phyloP scores from a whole-genome alignment of 2,797 vertebrate species.

The Pygocentrus nattereri region DNA sequence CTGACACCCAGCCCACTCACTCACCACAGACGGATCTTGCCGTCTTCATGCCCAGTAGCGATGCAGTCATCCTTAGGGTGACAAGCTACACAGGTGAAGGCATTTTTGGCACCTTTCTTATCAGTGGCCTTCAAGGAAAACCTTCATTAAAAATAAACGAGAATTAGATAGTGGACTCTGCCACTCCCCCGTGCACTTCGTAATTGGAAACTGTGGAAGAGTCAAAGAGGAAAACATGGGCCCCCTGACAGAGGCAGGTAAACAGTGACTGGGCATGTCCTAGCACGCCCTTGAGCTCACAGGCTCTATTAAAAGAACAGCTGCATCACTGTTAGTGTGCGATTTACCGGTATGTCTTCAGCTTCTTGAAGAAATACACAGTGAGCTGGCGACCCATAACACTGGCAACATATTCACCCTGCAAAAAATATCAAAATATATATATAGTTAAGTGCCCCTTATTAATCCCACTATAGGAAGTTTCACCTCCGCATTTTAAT shows the following conservation, averaged over 20 bases:
- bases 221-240: slow-evolving; percentile 2
- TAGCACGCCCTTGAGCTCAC: slow-evolving; percentile 24
- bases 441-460: too few relatives aligned
- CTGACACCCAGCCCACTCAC: slow-evolving; percentile 36
- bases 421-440: slow-evolving; percentile 46
- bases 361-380: slow-evolving; percentile 90
- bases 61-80: slow-evolving; percentile 94
- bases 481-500: too few relatives aligned
- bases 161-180: not conserved
- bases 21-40: slow-evolving; percentile 94
- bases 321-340: not conserved
- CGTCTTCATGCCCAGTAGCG: slow-evolving; percentile 91
- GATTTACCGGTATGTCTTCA: slow-evolving; percentile 84
- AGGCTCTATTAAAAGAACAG: slow-evolving; percentile 9
- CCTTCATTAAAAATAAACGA: slow-evolving; percentile 69
- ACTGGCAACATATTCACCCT: slow-evolving; percentile 88
- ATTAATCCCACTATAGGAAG: too few relatives aligned
- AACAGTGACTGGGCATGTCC: slow-evolving; percentile 33
- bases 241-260: slow-evolving; percentile 18
- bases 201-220: not conserved
- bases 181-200: not conserved
- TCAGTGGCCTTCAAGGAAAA: slow-evolving; percentile 80
- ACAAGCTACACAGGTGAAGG: slow-evolving; percentile 87
- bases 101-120: slow-evolving; percentile 82
- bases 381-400: slow-evolving; percentile 77